Percentiles rank a stretch among this genome's conserved stretches.
Conservation (phyloP, 2,888 invertebrate species). For the Hyppa rectilinea region DNA sequence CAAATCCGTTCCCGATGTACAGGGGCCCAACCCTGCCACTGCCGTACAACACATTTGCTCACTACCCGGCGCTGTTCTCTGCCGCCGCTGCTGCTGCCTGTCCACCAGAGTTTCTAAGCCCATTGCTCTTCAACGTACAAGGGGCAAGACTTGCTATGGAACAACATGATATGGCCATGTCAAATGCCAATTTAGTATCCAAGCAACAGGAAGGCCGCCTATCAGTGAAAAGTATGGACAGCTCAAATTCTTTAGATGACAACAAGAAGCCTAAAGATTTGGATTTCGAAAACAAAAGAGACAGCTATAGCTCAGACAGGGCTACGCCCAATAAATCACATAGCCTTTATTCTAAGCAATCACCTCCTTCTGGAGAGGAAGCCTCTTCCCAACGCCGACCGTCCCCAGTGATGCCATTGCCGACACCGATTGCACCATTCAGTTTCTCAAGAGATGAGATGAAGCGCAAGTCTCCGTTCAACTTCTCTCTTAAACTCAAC, state of each 20-base stretch:
- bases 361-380: constrained; percentile 93
- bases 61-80: constrained; percentile 90
- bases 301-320: constrained; percentile 84
- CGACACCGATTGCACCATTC: constrained; percentile 80
- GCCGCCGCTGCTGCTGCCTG: constrained; percentile 89
- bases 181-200: constrained; percentile 89
- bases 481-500: constrained; percentile 80
- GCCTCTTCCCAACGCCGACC: constrained; percentile 91
- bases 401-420: constrained; percentile 92
- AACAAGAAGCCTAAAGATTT: constrained; percentile 81
- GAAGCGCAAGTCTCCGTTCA: constrained; percentile 83
- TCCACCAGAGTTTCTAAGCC: constrained; percentile 92
- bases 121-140: constrained; percentile 92
- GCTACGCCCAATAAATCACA: constrained; percentile 90
- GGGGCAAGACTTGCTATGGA: constrained; percentile 88
- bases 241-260: constrained; percentile 85
- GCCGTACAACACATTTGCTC: constrained; percentile 92
- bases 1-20: constrained; percentile 93
- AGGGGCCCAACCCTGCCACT: constrained; percentile 92
- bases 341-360: constrained; percentile 89
- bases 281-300: constrained; percentile 79
- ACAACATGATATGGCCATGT: constrained; percentile 88
- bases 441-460: constrained; percentile 80
- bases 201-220: constrained; percentile 87
- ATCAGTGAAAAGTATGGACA: constrained; percentile 87